Conservation (phyloP, 2,113 vertebrate genomes). For the Agelaius tricolor region DNA sequence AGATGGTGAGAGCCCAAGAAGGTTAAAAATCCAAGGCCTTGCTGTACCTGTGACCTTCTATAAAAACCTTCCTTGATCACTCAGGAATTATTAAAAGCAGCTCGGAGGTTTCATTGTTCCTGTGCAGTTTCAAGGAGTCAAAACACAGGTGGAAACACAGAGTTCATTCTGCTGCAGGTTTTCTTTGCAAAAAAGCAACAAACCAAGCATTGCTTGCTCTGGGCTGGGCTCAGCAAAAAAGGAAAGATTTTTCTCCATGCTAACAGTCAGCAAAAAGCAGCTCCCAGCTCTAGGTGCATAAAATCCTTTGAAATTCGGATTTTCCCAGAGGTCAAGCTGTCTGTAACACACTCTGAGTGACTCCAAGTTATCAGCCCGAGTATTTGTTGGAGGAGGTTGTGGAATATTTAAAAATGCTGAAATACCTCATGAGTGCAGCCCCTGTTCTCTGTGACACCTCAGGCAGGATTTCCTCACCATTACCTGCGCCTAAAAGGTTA, state of each 20-base stretch:
- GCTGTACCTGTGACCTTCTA: not conserved
- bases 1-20: not conserved
- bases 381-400: not conserved
- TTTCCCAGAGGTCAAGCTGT: not conserved
- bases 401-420: not conserved
- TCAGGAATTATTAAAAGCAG: not conserved
- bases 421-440: accelerated
- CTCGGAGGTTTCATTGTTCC: not conserved
- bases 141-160: not conserved
- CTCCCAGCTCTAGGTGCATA: not conserved
- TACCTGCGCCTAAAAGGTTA: accelerated
- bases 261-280: not conserved
- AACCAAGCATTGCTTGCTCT: not conserved
- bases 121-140: not conserved
- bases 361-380: not conserved
- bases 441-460: not conserved
- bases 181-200: not conserved
- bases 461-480: not conserved
- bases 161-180: not conserved
- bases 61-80: not conserved
- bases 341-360: not conserved
- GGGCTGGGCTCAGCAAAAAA: not conserved
- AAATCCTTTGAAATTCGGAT: not conserved
- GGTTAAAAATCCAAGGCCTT: not conserved
- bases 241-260: not conserved